These are phyloP conservation scores for Syrmaticus mikado DNA, from an alignment of 2,113 vertebrate species.

Conservation along the genomic window DNA sequence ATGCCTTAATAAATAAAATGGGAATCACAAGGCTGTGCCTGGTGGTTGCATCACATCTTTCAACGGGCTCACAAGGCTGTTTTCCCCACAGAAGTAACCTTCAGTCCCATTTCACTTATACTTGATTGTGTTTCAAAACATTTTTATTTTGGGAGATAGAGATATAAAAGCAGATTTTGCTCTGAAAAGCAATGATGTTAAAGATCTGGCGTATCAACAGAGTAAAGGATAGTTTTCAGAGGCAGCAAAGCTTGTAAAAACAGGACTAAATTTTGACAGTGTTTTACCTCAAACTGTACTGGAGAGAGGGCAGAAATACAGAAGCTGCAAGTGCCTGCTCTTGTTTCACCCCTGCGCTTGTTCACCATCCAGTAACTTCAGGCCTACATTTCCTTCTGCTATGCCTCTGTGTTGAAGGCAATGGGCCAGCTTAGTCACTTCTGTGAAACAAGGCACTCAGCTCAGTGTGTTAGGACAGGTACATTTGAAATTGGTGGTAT, in stretches of 20 bases:
- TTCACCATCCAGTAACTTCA: background rate
- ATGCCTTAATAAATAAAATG: constrained; percentile 25
- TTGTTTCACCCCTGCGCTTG: background rate
- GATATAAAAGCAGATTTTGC: background rate
- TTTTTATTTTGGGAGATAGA: constrained; percentile 8
- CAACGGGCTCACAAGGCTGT: background rate
- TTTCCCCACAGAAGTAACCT: background rate
- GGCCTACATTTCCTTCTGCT: background rate
- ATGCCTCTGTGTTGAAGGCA: background rate
- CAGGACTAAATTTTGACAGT: background rate
- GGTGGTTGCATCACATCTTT: constrained; percentile 32
- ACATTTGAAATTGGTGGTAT: constrained; percentile 32
- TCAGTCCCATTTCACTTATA: background rate
- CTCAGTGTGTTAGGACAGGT: background rate
- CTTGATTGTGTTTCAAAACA: background rate
- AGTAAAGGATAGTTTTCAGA: background rate
- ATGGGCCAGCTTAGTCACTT: background rate
- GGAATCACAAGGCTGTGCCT: constrained; percentile 36
- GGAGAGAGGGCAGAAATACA: background rate
- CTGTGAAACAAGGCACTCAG: background rate
- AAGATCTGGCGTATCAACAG: background rate
- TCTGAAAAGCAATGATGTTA: background rate
- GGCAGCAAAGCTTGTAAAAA: background rate
- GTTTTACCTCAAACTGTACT: background rate
- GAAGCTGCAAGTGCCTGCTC: background rate